Percentiles rank a stretch among this genome's conserved stretches.
These are phyloP conservation scores for Acanthopagrus latus DNA, from an alignment of 2,797 vertebrate species.

Conservation along the genomic window DNA sequence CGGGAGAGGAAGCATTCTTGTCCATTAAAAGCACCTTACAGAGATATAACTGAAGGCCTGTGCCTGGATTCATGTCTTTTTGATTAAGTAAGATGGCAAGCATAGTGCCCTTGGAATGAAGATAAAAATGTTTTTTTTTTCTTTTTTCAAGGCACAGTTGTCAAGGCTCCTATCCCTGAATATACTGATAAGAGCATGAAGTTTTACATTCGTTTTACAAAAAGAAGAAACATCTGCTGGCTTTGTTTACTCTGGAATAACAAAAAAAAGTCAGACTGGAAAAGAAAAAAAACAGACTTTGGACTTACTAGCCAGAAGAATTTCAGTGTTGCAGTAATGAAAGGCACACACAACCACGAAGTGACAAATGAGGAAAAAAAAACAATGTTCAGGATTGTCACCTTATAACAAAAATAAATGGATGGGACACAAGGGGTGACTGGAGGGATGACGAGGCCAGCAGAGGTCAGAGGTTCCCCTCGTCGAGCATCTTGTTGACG, in stretches of 20 bases:
- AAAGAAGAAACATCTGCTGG: constrained; percentile 23
- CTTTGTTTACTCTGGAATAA: constrained; percentile 47
- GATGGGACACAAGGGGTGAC: constrained; percentile 13
- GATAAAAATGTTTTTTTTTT: constrained; percentile 35
- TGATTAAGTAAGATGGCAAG: constrained; percentile 46
- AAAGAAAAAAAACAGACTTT: constrained; percentile 54
- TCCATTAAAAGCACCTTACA: constrained; percentile 59
- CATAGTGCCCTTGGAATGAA: constrained; percentile 53
- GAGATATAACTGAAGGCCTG: constrained; percentile 63
- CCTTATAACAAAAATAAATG: constrained; percentile 40
- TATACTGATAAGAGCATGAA: constrained; percentile 65
- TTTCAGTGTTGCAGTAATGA: constrained; percentile 71
- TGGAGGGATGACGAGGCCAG: constrained; percentile 21
- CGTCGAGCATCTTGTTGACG: constrained; percentile 94
- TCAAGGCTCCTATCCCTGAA: constrained; percentile 60
- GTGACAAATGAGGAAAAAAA: constrained; percentile 41
- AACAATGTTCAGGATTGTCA: constrained; percentile 59
- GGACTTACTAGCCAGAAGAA: constrained; percentile 55
- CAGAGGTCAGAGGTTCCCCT: constrained; percentile 90
- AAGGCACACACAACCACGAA: constrained; percentile 61
- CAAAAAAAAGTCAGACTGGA: constrained; percentile 25
- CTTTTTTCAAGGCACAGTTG: constrained; percentile 67
- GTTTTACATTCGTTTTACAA: constrained; percentile 75
- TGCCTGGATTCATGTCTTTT: constrained; percentile 60
- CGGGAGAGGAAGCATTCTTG: constrained; percentile 21